A percentile compares a stretch with the other conserved stretches of the same genome.
These are phyloP conservation scores for Tenthredo scrophulariae DNA, from an alignment of 2,888 invertebrate genomes.

Conservation along the genomic window DNA sequence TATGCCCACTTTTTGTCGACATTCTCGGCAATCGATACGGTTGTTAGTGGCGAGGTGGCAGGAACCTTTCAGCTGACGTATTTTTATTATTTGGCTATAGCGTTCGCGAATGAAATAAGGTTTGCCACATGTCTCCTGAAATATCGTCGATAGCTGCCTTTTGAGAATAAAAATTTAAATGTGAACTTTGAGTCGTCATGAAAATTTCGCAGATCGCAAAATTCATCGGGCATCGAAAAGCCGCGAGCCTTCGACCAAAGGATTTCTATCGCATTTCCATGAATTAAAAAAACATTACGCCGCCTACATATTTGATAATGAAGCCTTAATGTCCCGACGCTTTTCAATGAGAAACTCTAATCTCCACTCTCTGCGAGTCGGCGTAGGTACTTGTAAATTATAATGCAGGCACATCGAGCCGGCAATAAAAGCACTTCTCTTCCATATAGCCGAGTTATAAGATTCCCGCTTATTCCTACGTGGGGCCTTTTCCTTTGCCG, in stretches of 20 bases:
- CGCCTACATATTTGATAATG: conserved; percentile 17
- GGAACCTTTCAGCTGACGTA: neutral
- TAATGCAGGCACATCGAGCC: conserved; percentile 33
- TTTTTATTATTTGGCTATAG: neutral
- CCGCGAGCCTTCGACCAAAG: neutral
- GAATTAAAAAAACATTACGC: conserved; percentile 37
- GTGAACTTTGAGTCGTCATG: neutral
- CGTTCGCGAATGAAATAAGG: neutral
- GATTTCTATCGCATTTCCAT: neutral
- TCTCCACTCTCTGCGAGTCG: conserved; percentile 4
- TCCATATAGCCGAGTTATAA: conserved; percentile 4
- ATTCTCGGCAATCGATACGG: conserved; percentile 23
- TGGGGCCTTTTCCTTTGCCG: conserved; percentile 14
- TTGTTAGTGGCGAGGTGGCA: neutral
- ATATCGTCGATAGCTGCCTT: neutral
- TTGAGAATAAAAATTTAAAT: neutral
- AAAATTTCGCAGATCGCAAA: neutral
- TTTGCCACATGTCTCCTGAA: neutral
- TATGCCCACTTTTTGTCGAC: neutral
- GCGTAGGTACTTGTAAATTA: neutral
- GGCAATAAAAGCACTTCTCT: conserved; percentile 36
- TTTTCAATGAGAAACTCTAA: neutral
- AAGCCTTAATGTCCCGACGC: conserved; percentile 1
- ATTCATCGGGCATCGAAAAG: neutral
- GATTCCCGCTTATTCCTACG: conserved; percentile 21